Evolutionary conservation across 2,113 vertebrate species (phyloP).

Genomic region (Ctenomys sociabilis): DNA sequence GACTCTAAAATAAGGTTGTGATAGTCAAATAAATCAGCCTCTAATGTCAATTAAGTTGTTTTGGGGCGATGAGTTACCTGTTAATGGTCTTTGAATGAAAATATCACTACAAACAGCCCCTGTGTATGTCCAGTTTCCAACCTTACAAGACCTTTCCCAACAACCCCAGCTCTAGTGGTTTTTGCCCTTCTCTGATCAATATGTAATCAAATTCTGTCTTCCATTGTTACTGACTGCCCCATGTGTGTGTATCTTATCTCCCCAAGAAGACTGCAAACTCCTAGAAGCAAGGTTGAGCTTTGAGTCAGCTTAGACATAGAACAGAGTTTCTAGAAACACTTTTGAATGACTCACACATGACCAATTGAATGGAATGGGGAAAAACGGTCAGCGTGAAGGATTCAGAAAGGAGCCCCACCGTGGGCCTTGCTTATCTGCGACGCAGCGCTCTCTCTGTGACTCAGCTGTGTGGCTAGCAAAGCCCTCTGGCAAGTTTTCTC

Average conservation of each 20-base stretch:
- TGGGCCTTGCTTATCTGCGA: not conserved
- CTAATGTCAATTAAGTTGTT: constrained; percentile 12
- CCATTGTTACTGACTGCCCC: constrained; percentile 29
- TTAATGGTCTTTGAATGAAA: constrained; percentile 21
- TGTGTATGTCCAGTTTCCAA: not conserved
- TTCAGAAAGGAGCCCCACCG: not conserved
- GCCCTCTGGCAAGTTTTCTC: not conserved
- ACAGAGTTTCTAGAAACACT: constrained; percentile 45
- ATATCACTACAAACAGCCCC: not conserved
- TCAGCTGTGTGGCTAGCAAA: not conserved
- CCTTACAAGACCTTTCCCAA: constrained; percentile 38
- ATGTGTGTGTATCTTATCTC: not conserved
- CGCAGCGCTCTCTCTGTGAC: not conserved
- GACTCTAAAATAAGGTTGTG: not conserved
- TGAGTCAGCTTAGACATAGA: not conserved
- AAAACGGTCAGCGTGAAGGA: not conserved
- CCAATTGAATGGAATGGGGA: not conserved
- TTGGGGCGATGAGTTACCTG: not conserved
- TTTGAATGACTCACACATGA: constrained; percentile 21
- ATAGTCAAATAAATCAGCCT: constrained; percentile 41
- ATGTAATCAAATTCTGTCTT: constrained; percentile 51
- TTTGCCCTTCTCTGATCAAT: constrained; percentile 27
- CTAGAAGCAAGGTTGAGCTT: not conserved
- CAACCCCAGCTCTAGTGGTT: not conserved
- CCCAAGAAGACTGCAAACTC: constrained; percentile 7